Base-by-base conservation (phyloP, 1,140 invertebrate species). In the Protaetia brevitarsis region DNA sequence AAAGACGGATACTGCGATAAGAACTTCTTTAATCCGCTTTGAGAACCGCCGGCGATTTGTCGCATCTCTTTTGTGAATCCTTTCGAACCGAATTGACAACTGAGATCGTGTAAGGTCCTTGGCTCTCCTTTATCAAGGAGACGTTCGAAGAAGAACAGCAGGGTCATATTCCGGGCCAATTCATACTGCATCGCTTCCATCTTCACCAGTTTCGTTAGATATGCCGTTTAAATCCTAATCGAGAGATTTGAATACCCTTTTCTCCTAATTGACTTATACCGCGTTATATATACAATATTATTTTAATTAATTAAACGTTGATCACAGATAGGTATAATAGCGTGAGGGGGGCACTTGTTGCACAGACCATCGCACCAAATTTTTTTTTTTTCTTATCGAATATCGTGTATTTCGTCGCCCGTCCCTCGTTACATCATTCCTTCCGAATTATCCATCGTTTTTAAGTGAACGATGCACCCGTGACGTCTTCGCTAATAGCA, bases 181-280 rank as follows among this genome's bases (percentile, higher is more conserved):
- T 97, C 95, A 81, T 96, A 97, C 80, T 95, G 93, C 78, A 91
- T 89, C 77, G 91, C 92, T 79, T 96, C 93, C 93, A 96, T 96
- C 71, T 76, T 82, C 41, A 0, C 5, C 26, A 1, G 0, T 11
- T 29, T 7, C 10, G n/a, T 34, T 11, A n/a, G n/a, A 30, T 34
- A 5, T 59, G 26, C 13, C 16, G 26, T 28, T 29, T 29, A 8
- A 36, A 8, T 26, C 19, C 41, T 23, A 7, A 36, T 19, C 3
- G 10, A 19, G 45, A 19, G 8, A 56, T 19, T 59, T 59, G 5
- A 30, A 30, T 59, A 27, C 30, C 16, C 10, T 1, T 56, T 59
- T 8, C 26, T 28, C 13, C 41, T 51, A 51, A 21, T 51, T 51
- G 41, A 51, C 41, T 51, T 51, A 51, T 51, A 51, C n/a, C n/a